Base-by-base conservation (phyloP, 2,113 vertebrate species). In the Brienomyrus longianalis region DNA sequence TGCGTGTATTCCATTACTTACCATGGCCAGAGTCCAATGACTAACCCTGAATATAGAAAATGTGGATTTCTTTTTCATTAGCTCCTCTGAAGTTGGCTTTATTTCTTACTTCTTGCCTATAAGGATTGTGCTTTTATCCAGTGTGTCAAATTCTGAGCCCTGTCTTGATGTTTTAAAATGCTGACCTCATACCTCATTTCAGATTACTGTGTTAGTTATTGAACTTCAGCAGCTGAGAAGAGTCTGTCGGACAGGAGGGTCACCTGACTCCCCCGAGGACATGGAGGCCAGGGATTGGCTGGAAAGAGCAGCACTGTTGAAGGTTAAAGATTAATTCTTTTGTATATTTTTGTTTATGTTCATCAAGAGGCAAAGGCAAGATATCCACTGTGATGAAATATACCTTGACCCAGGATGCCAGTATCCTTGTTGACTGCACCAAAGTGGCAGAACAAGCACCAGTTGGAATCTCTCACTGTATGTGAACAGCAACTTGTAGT, bases 201-300 rank as follows among this genome's bases (percentile, higher is more conserved):
- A 90, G 90, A 86, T 89, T 35, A 86, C 83, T 13, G 90, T 80
- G 0, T 9, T 90, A 47, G 45, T 86, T 31, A 90, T 90, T 89
- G 90, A 89, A 74, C 62, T 90, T 59, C 77, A 89, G 62, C 77
- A 90, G 27, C 43, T 90, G 56, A 88, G 90, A 47, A 70, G 52
- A 31, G 90, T 47, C 11, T 39, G 23, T 84, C 0, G 19, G 17
- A 47, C 35, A 39, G 1, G 35, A 10, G 56, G 17, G 54, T 31
- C 47, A 21, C 13, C 27, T 7, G 59, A 88, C 10, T 52, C 13
- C 56, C 27, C 83, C 9, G 56, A 56, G 21, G 80, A 86, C 54
- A 50, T 8, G 10, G 54, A 88, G 35, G 90, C 88, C 35, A 86
- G 47, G 39, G 59, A 86, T 4, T 90, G 88, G 90, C 59, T 90